phyloP scores from a whole-genome alignment of 2,113 vertebrate genomes.

The Malaclemys terrapin region DNA sequence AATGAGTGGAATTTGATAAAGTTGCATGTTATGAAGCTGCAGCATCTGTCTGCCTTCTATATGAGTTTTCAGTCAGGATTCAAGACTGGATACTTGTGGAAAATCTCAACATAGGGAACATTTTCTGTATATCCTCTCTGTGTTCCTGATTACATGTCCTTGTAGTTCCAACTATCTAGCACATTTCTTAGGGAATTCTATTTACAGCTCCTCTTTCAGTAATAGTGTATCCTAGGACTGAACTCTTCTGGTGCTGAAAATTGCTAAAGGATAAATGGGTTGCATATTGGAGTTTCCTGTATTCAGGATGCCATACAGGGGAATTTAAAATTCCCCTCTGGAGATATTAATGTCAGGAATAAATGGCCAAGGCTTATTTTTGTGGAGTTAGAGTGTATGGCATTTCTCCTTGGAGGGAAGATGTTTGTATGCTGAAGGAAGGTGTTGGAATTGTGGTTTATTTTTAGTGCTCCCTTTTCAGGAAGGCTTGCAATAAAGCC shows the following conservation, averaged over 20 bases:
- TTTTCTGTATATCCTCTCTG: neutral
- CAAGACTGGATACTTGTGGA: neutral
- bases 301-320: neutral
- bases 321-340: neutral
- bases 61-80: neutral
- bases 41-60: neutral
- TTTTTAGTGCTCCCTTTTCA: neutral
- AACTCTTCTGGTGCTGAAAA: fast-evolving
- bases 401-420: neutral
- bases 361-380: fast-evolving
- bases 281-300: neutral
- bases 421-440: neutral
- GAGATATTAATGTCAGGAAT: neutral
- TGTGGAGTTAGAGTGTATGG: neutral
- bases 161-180: neutral
- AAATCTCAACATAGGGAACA: neutral
- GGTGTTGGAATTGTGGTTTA: neutral
- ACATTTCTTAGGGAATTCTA: neutral
- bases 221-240: neutral
- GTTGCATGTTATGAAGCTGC: neutral
- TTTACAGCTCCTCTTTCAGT: neutral
- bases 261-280: neutral
- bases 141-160: neutral
- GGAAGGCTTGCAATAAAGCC: neutral
- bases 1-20: neutral